Evolutionary conservation across 53 echinoderm and acorn worm genomes (phyloP).

Genomic region (Glandiceps talaboti): DNA sequence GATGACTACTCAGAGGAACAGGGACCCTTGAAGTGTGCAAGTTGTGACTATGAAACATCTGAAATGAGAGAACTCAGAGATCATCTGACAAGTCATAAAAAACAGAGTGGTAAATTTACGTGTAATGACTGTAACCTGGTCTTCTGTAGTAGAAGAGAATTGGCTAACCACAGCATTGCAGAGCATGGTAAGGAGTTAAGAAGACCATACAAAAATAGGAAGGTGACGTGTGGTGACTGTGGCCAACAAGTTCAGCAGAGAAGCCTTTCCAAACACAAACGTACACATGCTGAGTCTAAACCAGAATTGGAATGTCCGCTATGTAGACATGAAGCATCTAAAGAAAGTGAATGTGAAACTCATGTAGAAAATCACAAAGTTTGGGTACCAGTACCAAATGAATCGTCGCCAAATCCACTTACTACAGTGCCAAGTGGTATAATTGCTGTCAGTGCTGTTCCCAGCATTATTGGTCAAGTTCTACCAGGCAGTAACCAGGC

Average conservation of each 20-base stretch:
- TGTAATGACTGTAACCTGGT: conserved; percentile 12
- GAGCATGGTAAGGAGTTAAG: conserved; percentile 6
- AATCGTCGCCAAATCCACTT: not conserved
- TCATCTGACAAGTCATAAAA: not conserved
- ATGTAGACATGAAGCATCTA: conserved; percentile 73
- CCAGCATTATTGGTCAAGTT: not conserved
- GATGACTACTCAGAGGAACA: not conserved
- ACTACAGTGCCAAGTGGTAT: not conserved
- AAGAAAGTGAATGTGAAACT: conserved; percentile 60
- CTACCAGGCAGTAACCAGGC: not conserved
- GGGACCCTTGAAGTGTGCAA: not conserved
- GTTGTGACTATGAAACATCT: not conserved
- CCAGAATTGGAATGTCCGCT: conserved; percentile 30
- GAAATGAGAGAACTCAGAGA: not conserved
- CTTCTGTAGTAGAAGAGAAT: conserved; percentile 7
- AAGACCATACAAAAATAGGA: conserved; percentile 2
- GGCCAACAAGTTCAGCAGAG: conserved; percentile 4
- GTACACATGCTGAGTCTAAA: not conserved
- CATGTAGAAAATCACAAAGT: conserved; percentile 88
- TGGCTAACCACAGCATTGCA: conserved; percentile 1
- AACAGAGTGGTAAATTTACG: not conserved
- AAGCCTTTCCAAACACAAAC: conserved; percentile 1
- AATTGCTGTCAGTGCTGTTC: no score
- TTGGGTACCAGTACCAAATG: conserved; percentile 33
- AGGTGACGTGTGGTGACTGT: conserved; percentile 33